Evolutionary conservation across 2,888 invertebrate genomes (phyloP), one percentile per base, ranked within the genome.

Genomic region (Drosophila longiperda): DNA sequence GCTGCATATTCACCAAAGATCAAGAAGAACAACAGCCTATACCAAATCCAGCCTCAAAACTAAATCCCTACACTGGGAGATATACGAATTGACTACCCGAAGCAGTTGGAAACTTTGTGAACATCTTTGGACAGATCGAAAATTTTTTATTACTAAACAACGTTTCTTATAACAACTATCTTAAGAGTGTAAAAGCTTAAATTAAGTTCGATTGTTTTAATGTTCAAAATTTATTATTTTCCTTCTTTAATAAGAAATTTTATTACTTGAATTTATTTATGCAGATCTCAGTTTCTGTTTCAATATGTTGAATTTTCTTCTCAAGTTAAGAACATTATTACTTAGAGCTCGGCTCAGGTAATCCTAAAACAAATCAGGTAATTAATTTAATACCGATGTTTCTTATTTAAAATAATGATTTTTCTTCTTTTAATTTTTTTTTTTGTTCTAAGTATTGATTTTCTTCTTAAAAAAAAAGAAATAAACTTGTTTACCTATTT

Each of bases 1-100:
- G 87, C 72, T 73, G 73, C 73, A 75, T 71, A 70, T 71, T 57
- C 54, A 75, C 70, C 75, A 71, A 71, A 66, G 79, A 84, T 79
- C 89, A 72, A 81, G 81, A 75, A 60, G 38, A 26, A 40, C 38
- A 23, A 15, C 23, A 45, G 45, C 45, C 23, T n/a, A 11, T 12
- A 8, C 32, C 12, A 55, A n/a, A 11, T 55, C 36, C 38, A 55
- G 26, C n/a, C 12, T 12, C 0, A 36, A 1, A 23, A 15, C 8
- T 45, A 23, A 45, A 23, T 15, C 8, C 45, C 2, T 45, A 15
- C 45, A 45, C 45, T 45, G 23, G 23, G 15, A 23, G 15, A 8
- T 45, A 23, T 23, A 45, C 23, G 1, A 23, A 23, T 1, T 45
- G 8, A 8, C 7, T 15, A 15, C 8, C 23, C 23, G 45, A 23